Evolutionary conservation across 2,888 invertebrate species (phyloP), one percentile per base, ranked within the genome.

Genomic region (Nebria brevicollis): DNA sequence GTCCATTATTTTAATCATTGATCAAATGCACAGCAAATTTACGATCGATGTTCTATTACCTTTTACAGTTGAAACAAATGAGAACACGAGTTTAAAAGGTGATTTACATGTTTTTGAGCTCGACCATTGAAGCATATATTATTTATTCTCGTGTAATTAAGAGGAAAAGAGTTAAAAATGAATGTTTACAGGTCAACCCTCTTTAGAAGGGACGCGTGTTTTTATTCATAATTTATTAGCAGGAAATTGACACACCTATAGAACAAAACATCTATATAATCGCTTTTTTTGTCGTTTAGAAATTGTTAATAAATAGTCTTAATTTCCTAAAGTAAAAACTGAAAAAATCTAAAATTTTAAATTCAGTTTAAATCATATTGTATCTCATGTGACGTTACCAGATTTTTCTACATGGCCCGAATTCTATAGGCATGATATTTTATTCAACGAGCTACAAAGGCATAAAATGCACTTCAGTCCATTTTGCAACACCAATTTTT

Each of bases 191-290:
- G n/a, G 26, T 15, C 68, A 68, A 13, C 68, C 68, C 68, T 25
- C 68, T 68, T 68, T 68, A 25, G 8, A 11, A 68, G 11, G 8
- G 54, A 68, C 68, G 20, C 26, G 26, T 15, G 68, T 68, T 68
- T 20, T 68, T 54, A 25, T 68, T 15, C 68, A 68, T 68, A 68
- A 68, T 68, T 68, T 68, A 68, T 68, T 68, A 13, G 68, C 68
- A 68, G 68, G 68, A 11, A 68, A 68, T 68, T 68, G 68, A 68
- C 68, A 68, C 68, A 11, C 68, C 68, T 68, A 26, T 54, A 54
- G 54, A 54, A 54, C 54, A 54, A 54, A 54, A 54, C 54, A 54
- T 5, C 11, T 54, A 8, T n/a, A n/a, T 8, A 54, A 11, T 54
- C 34, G 4, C 2, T 54, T 54, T 54, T 54, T 54, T 54, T 54